Conservation (phyloP, 2,113 vertebrate genomes). For the Tympanuchus pallidicinctus region DNA sequence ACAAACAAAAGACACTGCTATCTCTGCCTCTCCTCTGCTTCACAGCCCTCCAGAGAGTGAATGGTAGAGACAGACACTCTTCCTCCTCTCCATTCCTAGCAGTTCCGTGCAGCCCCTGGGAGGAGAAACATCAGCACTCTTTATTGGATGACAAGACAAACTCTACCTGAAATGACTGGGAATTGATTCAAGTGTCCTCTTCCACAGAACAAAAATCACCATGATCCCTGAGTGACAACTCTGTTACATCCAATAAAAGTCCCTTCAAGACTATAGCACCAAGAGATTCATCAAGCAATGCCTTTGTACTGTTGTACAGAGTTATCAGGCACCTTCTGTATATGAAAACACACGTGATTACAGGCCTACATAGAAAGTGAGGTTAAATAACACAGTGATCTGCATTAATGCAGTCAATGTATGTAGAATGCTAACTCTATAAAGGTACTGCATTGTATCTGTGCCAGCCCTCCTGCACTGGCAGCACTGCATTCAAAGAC, state of each 20-base stretch:
- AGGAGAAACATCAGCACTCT: not conserved
- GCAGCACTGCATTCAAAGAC: not conserved
- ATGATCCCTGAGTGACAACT: not conserved
- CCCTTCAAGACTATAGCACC: not conserved
- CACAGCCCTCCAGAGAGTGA: not conserved
- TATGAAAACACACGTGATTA: not conserved
- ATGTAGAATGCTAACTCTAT: not conserved
- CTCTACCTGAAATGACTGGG: not conserved
- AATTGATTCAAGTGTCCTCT: not conserved
- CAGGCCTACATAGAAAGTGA: not conserved
- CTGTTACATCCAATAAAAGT: not conserved
- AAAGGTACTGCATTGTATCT: not conserved
- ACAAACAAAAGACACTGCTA: not conserved
- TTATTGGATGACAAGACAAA: not conserved
- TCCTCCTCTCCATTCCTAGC: not conserved
- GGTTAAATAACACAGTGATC: slow-evolving; percentile 2
- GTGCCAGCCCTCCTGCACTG: accelerated
- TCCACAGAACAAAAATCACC: not conserved
- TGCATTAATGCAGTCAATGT: not conserved
- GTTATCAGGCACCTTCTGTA: not conserved
- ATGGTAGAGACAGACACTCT: not conserved
- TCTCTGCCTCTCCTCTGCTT: not conserved
- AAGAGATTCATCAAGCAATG: not conserved
- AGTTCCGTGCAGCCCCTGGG: not conserved
- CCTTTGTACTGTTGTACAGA: not conserved